Conservation (phyloP, 2,113 vertebrate genomes). For the Lepisosteus osseus region DNA sequence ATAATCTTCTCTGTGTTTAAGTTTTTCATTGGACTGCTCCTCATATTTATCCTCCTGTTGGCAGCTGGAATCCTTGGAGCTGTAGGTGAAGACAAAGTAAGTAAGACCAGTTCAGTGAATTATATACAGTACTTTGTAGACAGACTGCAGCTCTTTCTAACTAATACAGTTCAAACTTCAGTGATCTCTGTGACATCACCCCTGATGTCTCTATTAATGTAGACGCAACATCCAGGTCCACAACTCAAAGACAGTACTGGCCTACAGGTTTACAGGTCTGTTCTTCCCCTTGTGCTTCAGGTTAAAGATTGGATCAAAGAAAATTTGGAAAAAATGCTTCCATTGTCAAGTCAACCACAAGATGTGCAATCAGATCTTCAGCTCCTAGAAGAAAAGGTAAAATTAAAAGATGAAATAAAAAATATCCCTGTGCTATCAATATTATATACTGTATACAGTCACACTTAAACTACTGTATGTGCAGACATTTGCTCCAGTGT, state of each 20-base stretch:
- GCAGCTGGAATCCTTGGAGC: slow-evolving; percentile 56
- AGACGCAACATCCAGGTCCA: too few relatives aligned
- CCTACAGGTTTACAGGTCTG: background rate
- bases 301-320: slow-evolving; percentile 37
- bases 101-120: background rate
- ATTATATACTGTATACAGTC: background rate
- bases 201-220: too few relatives aligned
- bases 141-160: background rate
- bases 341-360: background rate
- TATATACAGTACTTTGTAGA: background rate
- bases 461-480: too few relatives aligned
- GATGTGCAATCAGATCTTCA: slow-evolving; percentile 30
- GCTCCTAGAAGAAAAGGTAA: slow-evolving; percentile 43
- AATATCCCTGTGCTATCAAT: background rate
- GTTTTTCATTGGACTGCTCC: slow-evolving; percentile 60
- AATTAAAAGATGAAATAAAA: background rate
- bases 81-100: slow-evolving; percentile 34
- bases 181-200: background rate
- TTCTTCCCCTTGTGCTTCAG: slow-evolving; percentile 27
- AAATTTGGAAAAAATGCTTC: background rate
- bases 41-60: slow-evolving; percentile 63
- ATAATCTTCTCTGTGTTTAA: slow-evolving; percentile 13
- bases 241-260: too few relatives aligned
- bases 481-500: too few relatives aligned
- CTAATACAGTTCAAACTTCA: background rate